Evolutionary conservation across 2,888 invertebrate species (phyloP), one percentile per base, ranked within the genome.

Genomic region (Scaptodrosophila latifasciaeformis): DNA sequence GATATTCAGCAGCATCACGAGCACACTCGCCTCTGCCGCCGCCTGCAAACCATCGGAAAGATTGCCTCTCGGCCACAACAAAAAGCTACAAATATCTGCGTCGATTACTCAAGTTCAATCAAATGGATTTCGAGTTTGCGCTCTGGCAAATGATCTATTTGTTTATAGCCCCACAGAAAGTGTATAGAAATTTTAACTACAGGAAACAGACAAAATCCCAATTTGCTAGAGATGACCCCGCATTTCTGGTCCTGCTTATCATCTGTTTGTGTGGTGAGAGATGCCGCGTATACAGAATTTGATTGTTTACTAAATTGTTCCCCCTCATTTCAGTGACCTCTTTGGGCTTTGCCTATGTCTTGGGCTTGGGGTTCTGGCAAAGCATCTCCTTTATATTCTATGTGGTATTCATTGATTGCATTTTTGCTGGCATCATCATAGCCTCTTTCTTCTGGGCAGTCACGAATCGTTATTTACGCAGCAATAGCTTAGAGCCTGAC

Each of bases 121-220:
- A 99, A 88, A 99, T 99, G 99, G 99, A 99, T 87, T 99, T 99
- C 88, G 97, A 99, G 85, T 99, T 97, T 88, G 99, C 99, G 0
- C 88, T 94, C n/a, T 99, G 99, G 99, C 99, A 99, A 89, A 98
- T 99, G 96, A 87, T 97, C 0, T 97, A 97, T 85, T 88, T 99
- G 61, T 95, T 99, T 83, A 90, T 94, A 52, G 90, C 96, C 0
- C 99, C 99, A 12, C 97, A 98, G 82, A 97, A 96, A 90, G 97
- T 99, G 30, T 97, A 97, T 85, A 91, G 97, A 84, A 97, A 98
- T 88, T 98, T 97, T 86, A 94, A 96, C 82, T 97, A 97, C 88
- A 92, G 99, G 85, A 99, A 99, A 91, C 95, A 97, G 87, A 97
- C 97, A 57, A 99, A 99, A 88, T 95, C 96, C 72, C 99, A 99